Evolutionary conservation across 2,797 vertebrate species (phyloP).

Genomic region (Brotula barbata): DNA sequence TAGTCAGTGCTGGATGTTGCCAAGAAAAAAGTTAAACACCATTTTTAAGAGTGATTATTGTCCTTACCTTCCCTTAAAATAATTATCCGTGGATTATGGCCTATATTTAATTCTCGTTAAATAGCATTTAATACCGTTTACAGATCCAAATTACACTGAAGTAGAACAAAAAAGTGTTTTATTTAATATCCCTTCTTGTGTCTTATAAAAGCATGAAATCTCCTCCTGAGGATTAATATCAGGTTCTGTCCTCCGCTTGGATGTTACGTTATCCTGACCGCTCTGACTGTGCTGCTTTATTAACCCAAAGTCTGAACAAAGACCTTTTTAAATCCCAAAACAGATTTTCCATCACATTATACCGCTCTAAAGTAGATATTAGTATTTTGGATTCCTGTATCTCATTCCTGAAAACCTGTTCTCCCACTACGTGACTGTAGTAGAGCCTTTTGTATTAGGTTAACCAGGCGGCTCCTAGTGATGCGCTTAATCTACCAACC

Average conservation of each 20-base stretch:
- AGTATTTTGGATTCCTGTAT: conserved; percentile 26
- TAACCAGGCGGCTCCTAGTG: conserved; percentile 14
- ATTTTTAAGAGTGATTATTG: conserved; percentile 1
- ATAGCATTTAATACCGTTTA: no score
- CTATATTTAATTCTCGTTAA: neutral
- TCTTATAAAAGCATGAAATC: neutral
- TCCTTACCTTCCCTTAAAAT: conserved; percentile 2
- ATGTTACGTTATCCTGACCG: neutral
- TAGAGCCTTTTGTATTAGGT: neutral
- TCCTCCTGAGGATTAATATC: neutral
- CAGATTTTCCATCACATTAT: conserved; percentile 50
- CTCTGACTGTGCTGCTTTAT: neutral
- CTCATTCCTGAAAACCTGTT: conserved; percentile 46
- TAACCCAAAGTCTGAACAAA: conserved; percentile 28
- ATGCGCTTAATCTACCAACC: conserved; percentile 28
- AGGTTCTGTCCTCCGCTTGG: conserved; percentile 5
- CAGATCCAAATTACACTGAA: no score
- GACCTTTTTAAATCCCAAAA: conserved; percentile 44
- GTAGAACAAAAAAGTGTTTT: neutral
- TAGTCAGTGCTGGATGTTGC: conserved; percentile 62
- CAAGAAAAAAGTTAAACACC: conserved; percentile 49
- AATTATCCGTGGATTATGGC: neutral
- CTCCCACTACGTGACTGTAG: no score
- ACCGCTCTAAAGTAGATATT: conserved; percentile 36
- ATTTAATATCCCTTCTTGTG: no score